phyloP scores from a whole-genome alignment of 2,113 vertebrate genomes.

The Edolisoma coerulescens region DNA sequence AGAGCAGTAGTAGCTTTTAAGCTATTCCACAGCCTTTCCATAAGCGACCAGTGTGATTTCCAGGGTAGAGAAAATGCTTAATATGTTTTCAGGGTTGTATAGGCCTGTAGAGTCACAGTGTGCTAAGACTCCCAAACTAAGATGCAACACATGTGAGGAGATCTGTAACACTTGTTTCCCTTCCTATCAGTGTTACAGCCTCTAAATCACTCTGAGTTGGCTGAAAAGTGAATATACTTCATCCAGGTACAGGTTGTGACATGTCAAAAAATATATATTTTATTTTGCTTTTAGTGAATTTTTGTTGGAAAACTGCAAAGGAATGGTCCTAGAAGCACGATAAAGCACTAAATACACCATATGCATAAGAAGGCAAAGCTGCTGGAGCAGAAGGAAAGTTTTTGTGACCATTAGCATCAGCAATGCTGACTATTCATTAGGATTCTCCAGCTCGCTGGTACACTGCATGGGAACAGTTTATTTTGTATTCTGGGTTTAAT shows the following conservation, averaged over 20 bases:
- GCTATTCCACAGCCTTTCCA: not conserved
- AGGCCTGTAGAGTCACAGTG: not conserved
- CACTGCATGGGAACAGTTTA: slow-evolving; percentile 13
- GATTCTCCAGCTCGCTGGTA: not conserved
- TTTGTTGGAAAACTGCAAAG: not conserved
- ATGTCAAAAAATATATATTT: not conserved
- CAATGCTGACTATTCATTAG: not conserved
- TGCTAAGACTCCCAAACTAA: not conserved
- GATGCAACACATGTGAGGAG: not conserved
- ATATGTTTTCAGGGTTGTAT: not conserved
- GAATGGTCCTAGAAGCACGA: not conserved
- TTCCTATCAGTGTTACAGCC: not conserved
- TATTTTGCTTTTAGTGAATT: not conserved
- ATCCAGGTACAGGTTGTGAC: not conserved
- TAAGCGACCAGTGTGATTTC: not conserved
- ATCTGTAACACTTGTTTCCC: not conserved
- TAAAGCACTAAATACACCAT: not conserved
- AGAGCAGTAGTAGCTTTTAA: not conserved
- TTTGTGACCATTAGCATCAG: not conserved
- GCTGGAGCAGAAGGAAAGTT: not conserved
- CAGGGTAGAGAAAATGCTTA: not conserved
- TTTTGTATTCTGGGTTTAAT: slow-evolving; percentile 54
- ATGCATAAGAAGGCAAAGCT: not conserved
- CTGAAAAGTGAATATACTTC: not conserved
- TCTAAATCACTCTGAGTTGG: not conserved